phyloP scores from a whole-genome alignment of 2,797 vertebrate genomes.

The Antennarius maculatus region DNA sequence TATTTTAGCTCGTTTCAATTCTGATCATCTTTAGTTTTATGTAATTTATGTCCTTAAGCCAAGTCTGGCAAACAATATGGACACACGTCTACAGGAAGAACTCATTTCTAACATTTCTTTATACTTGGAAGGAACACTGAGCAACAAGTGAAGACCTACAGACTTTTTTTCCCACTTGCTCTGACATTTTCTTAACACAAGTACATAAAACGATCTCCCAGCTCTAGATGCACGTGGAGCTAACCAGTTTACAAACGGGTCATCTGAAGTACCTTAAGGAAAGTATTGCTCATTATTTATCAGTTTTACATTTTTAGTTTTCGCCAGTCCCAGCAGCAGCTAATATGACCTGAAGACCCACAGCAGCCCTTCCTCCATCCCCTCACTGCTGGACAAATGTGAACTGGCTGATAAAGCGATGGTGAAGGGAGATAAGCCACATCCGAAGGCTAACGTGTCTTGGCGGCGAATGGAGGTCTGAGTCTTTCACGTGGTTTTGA shows the following conservation, averaged over 20 bases:
- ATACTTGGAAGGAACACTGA: background rate
- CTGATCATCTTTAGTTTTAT: background rate
- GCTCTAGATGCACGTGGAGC: background rate
- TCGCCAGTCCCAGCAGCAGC: background rate
- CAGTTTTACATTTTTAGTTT: background rate
- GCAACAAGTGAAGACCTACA: no score
- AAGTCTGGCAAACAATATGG: no score
- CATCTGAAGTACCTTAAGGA: background rate
- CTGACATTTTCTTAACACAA: constrained; percentile 3
- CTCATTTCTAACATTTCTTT: constrained; percentile 11
- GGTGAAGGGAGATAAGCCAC: constrained; percentile 3
- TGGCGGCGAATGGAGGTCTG: background rate
- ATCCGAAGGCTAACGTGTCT: constrained; percentile 1
- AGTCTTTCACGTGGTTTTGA: constrained; percentile 15
- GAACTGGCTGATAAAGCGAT: constrained; percentile 18
- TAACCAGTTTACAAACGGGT: background rate
- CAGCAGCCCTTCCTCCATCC: background rate
- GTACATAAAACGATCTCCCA: background rate
- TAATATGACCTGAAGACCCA: background rate
- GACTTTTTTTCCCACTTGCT: background rate
- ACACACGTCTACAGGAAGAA: no score
- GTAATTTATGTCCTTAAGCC: no score
- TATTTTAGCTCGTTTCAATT: background rate
- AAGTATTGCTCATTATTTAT: background rate
- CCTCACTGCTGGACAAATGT: background rate